Evolutionary conservation across 2,797 vertebrate genomes (phyloP).

Genomic region (Gymnoscopelus braueri): DNA sequence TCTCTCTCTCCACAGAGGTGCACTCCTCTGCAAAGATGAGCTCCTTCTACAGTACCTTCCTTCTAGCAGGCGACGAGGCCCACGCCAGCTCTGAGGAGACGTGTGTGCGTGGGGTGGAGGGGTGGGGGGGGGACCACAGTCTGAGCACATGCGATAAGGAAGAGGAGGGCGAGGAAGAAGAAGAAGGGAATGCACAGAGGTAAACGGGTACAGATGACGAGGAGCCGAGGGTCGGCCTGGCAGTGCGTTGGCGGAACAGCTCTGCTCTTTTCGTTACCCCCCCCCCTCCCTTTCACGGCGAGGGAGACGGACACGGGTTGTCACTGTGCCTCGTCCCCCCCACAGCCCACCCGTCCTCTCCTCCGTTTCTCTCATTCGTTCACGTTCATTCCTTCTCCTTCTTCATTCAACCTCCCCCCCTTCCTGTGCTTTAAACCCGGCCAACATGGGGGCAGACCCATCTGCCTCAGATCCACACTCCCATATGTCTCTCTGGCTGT

Average conservation of each 20-base stretch:
- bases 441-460: constrained; percentile 24
- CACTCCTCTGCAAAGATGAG: constrained; percentile 36
- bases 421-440: no score
- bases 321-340: neutral
- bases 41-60: constrained; percentile 21
- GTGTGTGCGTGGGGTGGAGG: neutral
- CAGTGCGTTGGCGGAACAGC: neutral
- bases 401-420: neutral
- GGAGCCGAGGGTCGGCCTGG: constrained; percentile 7
- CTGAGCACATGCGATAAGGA: no score
- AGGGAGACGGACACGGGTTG: constrained; percentile 18
- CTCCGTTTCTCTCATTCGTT: neutral
- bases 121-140: neutral
- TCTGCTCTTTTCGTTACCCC: constrained; percentile 6
- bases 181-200: neutral
- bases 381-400: constrained; percentile 13
- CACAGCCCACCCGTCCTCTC: neutral
- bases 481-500: constrained; percentile 14
- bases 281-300: neutral
- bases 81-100: constrained; percentile 25
- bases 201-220: constrained; percentile 37
- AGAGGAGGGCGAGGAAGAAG: neutral
- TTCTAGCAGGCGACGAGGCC: constrained; percentile 23
- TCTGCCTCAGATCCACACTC: constrained; percentile 24
- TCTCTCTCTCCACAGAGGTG: constrained; percentile 31